Conservation (phyloP, 2,797 vertebrate genomes). For the Adelosebastes latens region DNA sequence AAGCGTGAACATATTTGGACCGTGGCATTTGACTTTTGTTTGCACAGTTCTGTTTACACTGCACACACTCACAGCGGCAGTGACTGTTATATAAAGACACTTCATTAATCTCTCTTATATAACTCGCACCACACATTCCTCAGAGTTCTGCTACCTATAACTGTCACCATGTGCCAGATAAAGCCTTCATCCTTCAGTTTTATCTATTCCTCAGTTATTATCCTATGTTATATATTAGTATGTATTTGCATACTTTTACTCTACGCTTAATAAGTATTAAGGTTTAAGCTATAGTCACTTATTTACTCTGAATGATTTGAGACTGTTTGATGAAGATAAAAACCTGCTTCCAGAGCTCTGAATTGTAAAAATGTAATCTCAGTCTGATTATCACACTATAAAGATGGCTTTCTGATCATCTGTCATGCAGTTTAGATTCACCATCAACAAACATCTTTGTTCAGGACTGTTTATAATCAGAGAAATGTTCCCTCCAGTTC, state of each 20-base stretch:
- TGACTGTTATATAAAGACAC: conserved; percentile 54
- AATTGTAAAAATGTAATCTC: not conserved
- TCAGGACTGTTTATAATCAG: not conserved
- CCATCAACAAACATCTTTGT: not conserved
- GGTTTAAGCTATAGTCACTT: not conserved
- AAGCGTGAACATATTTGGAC: conserved; percentile 30
- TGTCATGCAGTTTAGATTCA: conserved; percentile 1
- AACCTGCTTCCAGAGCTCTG: not conserved
- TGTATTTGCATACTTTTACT: not conserved
- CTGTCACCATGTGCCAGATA: conserved; percentile 44
- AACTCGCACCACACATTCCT: conserved; percentile 68
- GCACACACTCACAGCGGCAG: conserved; percentile 21
- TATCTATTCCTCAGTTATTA: not conserved
- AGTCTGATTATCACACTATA: not conserved
- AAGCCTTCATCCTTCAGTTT: conserved; percentile 1
- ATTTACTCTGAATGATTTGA: not conserved
- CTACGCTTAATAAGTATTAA: not conserved
- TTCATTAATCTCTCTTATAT: conserved; percentile 71
- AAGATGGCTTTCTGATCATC: not conserved
- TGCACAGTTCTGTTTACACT: conserved; percentile 62
- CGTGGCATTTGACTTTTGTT: conserved; percentile 47
- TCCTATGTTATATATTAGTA: not conserved
- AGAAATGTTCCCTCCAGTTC: conserved; percentile 15
- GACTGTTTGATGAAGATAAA: not conserved
- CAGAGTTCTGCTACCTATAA: conserved; percentile 50